These are phyloP conservation scores for Tethea ocularis DNA, from an alignment of 2,888 invertebrate genomes.

Conservation along the genomic window DNA sequence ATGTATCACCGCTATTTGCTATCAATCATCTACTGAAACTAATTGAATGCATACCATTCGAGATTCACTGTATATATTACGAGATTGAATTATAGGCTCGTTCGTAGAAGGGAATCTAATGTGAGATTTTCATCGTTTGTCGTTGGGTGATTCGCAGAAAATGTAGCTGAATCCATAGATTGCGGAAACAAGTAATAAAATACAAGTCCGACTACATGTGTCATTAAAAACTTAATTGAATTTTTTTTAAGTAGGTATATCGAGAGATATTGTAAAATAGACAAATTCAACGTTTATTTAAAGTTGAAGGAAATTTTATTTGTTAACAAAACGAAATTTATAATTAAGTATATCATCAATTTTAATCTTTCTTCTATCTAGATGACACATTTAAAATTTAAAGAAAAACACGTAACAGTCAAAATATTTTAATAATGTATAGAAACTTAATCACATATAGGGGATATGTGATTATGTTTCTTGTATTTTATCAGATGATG, in stretches of 20 bases:
- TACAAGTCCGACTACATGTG: too few relatives aligned
- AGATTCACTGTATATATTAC: constrained; percentile 31
- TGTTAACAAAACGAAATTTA: not conserved
- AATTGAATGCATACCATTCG: constrained; percentile 29
- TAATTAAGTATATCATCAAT: too few relatives aligned
- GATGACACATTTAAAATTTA: too few relatives aligned
- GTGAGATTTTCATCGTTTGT: constrained; percentile 27
- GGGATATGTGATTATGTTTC: not conserved
- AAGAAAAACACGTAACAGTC: too few relatives aligned
- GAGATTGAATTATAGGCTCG: constrained; percentile 35
- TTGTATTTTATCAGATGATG: constrained; percentile 14
- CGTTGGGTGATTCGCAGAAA: constrained; percentile 9
- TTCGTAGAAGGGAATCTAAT: constrained; percentile 31
- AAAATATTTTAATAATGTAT: not conserved
- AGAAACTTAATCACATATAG: not conserved
- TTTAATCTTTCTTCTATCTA: too few relatives aligned
- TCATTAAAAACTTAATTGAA: too few relatives aligned
- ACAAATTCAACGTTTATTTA: too few relatives aligned
- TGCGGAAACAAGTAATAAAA: not conserved
- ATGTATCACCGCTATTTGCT: not conserved
- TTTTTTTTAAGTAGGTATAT: too few relatives aligned
- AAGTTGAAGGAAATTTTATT: too few relatives aligned
- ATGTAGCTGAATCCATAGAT: too few relatives aligned
- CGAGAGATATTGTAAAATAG: too few relatives aligned
- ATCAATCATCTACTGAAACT: constrained; percentile 15